Evolutionary conservation across 2,888 invertebrate genomes (phyloP).

Genomic region (Aethes cnicana): DNA sequence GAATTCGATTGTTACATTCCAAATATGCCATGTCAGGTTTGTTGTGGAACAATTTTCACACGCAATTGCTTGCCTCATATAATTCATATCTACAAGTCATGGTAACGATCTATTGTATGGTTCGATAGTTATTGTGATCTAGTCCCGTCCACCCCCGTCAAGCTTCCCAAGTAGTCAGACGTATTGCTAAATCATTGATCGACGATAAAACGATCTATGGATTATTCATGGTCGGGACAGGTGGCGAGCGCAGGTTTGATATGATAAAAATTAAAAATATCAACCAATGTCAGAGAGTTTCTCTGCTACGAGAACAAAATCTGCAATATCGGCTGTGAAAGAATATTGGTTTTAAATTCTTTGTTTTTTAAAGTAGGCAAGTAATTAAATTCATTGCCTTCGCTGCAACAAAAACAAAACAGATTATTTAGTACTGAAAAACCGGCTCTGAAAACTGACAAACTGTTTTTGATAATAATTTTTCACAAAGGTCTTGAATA

Average conservation of each 20-base stretch:
- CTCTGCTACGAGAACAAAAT: too few species aligned
- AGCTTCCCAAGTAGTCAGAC: constrained; percentile 61
- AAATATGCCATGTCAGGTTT: too few species aligned
- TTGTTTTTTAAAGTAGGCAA: too few species aligned
- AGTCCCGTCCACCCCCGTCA: constrained; percentile 49
- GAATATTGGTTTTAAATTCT: too few species aligned
- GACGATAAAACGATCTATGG: constrained; percentile 59
- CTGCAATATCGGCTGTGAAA: too few species aligned
- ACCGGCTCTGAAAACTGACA: too few species aligned
- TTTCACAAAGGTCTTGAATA: too few species aligned
- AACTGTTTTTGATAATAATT: too few species aligned
- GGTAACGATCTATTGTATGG: constrained; percentile 22
- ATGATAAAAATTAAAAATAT: constrained; percentile 4
- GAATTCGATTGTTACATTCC: too few species aligned
- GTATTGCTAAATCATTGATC: constrained; percentile 76
- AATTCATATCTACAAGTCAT: constrained; percentile 43
- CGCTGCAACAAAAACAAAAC: too few species aligned
- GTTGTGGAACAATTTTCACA: constrained; percentile 39
- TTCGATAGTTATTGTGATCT: not conserved
- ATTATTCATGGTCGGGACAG: constrained; percentile 67
- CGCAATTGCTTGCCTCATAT: constrained; percentile 30
- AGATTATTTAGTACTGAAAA: too few species aligned
- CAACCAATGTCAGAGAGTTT: not conserved
- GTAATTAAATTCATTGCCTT: too few species aligned
- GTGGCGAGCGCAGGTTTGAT: constrained; percentile 45